These are phyloP conservation scores for Euwallacea fornicatus DNA, from an alignment of 1,140 invertebrate species.

Conservation along the genomic window DNA sequence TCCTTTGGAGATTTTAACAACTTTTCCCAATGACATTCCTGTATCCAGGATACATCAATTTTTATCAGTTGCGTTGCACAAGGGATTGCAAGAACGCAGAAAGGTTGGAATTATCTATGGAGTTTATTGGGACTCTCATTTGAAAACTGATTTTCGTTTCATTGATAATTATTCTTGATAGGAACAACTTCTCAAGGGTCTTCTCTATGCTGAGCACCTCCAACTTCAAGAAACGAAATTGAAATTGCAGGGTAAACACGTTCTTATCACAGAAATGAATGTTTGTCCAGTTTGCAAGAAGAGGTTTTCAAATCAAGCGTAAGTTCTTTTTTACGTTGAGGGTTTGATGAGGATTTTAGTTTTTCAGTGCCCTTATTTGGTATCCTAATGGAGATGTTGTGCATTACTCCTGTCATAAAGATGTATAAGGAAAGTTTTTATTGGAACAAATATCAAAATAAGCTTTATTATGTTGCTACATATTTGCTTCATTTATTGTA, in stretches of 20 bases:
- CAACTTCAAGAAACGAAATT: slow-evolving; percentile 80
- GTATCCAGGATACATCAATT: slow-evolving; percentile 74
- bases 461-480: neutral
- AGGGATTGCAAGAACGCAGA: slow-evolving; percentile 27
- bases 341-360: neutral
- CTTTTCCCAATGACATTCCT: slow-evolving; percentile 76
- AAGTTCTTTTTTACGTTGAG: slow-evolving; percentile 30
- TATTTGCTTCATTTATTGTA: no score
- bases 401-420: slow-evolving; percentile 78
- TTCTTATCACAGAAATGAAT: slow-evolving; percentile 82
- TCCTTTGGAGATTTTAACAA: slow-evolving; percentile 69
- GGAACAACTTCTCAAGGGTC: slow-evolving; percentile 76
- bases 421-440: slow-evolving; percentile 2
- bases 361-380: slow-evolving; percentile 82
- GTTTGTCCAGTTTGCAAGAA: slow-evolving; percentile 91
- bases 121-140: neutral
- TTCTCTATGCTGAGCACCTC: slow-evolving; percentile 80
- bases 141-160: no score
- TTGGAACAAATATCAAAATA: neutral
- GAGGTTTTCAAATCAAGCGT: slow-evolving; percentile 87
- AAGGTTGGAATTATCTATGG: neutral
- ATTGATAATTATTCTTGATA: slow-evolving; percentile 50
- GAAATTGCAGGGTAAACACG: slow-evolving; percentile 76
- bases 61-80: slow-evolving; percentile 61
- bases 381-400: slow-evolving; percentile 91